A percentile compares a stretch with the other conserved stretches of the same genome.
Conservation (phyloP, 2,113 vertebrate genomes). For the Gadus chalcogrammus region DNA sequence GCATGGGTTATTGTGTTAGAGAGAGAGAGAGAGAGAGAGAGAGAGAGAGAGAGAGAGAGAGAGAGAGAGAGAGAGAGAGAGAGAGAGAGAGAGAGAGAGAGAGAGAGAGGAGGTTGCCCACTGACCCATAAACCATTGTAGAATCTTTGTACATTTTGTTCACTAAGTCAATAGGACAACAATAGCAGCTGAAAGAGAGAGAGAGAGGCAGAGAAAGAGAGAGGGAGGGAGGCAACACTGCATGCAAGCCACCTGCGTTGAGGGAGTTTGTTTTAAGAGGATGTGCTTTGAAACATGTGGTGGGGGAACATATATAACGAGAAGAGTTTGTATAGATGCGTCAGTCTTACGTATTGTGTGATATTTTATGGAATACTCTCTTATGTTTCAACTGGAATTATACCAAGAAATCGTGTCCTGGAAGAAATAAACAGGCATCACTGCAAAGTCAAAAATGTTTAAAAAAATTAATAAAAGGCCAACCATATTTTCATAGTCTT, state of each 20-base stretch:
- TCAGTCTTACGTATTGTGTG: slow-evolving; percentile 32
- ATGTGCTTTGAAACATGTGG: slow-evolving; percentile 34
- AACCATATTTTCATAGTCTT: slow-evolving; percentile 60
- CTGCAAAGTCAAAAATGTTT: slow-evolving; percentile 43
- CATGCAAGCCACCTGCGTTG: slow-evolving; percentile 42
- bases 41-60: too few relatives aligned
- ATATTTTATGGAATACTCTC: slow-evolving; percentile 29
- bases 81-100: slow-evolving; percentile 9
- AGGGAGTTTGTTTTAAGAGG: slow-evolving; percentile 45
- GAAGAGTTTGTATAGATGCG: slow-evolving; percentile 55
- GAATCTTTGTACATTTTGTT: slow-evolving; percentile 43
- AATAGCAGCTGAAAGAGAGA: too few relatives aligned
- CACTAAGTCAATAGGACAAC: slow-evolving; percentile 29
- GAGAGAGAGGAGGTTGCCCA: slow-evolving; percentile 19
- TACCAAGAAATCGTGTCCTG: too few relatives aligned
- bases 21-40: too few relatives aligned
- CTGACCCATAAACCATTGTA: slow-evolving; percentile 52
- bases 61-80: slow-evolving; percentile 21
- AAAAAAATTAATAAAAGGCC: slow-evolving; percentile 34
- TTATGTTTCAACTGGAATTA: slow-evolving; percentile 59
- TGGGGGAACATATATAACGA: slow-evolving; percentile 37
- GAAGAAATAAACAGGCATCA: slow-evolving; percentile 32
- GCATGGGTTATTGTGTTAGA: slow-evolving; percentile 58
- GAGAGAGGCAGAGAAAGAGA: slow-evolving; percentile 7
- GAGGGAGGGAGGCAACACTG: slow-evolving; percentile 23